A percentile compares a stretch with the other conserved stretches of the same genome.
Conservation (phyloP, 2,888 invertebrate species). For the Pristionchus exspectatus region DNA sequence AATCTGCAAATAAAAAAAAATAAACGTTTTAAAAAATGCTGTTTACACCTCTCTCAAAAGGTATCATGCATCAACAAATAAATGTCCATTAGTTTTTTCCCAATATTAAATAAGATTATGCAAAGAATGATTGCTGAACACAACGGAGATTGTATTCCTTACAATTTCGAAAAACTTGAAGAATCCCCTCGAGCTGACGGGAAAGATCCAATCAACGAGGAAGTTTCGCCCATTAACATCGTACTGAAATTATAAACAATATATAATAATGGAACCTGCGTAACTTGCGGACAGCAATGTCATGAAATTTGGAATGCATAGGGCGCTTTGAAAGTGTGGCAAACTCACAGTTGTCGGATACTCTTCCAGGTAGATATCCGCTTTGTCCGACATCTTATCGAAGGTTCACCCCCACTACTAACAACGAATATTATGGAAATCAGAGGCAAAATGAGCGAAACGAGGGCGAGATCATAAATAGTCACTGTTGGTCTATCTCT, state of each 20-base stretch:
- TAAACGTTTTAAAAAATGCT: background rate
- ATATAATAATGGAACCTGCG: too few relatives aligned
- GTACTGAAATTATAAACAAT: background rate
- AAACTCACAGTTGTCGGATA: slow-evolving; percentile 41
- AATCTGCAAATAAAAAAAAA: background rate
- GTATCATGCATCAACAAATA: too few relatives aligned
- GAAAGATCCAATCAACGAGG: slow-evolving; percentile 67
- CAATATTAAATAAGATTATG: too few relatives aligned
- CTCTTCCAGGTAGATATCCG: slow-evolving; percentile 29
- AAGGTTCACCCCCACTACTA: background rate
- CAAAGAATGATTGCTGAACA: background rate
- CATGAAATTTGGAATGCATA: too few relatives aligned
- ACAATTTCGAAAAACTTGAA: slow-evolving; percentile 72
- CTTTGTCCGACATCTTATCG: slow-evolving; percentile 20
- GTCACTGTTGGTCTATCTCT: background rate
- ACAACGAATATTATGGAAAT: background rate
- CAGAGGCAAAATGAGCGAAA: background rate
- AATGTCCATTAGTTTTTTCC: too few relatives aligned
- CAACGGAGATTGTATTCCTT: slow-evolving; percentile 39
- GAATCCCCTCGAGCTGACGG: slow-evolving; percentile 67
- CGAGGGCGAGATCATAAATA: background rate
- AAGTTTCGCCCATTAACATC: slow-evolving; percentile 65
- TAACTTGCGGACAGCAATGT: too few relatives aligned
- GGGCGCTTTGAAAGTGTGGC: background rate
- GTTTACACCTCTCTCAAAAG: too few relatives aligned